Percentiles rank a stretch among this genome's conserved stretches.
Evolutionary conservation across 2,797 vertebrate genomes (phyloP).

Genomic region (Danionella dracula): DNA sequence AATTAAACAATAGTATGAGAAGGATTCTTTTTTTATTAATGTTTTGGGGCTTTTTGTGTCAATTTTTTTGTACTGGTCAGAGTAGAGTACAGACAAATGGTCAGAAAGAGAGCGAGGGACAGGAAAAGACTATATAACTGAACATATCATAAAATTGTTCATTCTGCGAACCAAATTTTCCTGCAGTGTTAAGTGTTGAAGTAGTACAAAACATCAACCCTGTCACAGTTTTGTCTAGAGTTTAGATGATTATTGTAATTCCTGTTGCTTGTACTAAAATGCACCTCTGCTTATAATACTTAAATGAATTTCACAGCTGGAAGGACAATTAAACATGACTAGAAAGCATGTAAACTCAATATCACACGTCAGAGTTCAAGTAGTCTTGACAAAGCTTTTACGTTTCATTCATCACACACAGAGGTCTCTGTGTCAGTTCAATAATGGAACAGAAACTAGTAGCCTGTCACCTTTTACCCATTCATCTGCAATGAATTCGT

Average conservation of each 20-base stretch:
- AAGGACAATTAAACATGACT: background rate
- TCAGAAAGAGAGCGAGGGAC: too few relatives aligned
- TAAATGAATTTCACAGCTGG: background rate
- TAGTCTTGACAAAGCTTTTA: background rate
- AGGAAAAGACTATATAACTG: too few relatives aligned
- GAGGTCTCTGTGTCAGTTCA: background rate
- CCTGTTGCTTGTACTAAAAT: background rate
- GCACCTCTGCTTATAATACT: background rate
- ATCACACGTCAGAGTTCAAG: background rate
- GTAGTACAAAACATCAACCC: background rate
- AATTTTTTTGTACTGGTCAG: too few relatives aligned
- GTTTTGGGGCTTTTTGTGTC: too few relatives aligned
- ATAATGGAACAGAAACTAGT: background rate
- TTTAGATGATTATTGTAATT: background rate
- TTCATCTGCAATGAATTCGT: background rate
- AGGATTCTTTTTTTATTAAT: too few relatives aligned
- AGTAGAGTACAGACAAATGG: too few relatives aligned
- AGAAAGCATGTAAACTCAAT: background rate
- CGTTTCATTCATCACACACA: background rate
- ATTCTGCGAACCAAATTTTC: too few relatives aligned
- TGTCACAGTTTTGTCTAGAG: background rate
- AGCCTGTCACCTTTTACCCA: background rate
- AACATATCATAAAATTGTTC: too few relatives aligned
- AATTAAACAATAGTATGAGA: too few relatives aligned
- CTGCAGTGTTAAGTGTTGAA: too few relatives aligned